Conservation (phyloP, 1,140 invertebrate species). For the Tribolium madens region DNA sequence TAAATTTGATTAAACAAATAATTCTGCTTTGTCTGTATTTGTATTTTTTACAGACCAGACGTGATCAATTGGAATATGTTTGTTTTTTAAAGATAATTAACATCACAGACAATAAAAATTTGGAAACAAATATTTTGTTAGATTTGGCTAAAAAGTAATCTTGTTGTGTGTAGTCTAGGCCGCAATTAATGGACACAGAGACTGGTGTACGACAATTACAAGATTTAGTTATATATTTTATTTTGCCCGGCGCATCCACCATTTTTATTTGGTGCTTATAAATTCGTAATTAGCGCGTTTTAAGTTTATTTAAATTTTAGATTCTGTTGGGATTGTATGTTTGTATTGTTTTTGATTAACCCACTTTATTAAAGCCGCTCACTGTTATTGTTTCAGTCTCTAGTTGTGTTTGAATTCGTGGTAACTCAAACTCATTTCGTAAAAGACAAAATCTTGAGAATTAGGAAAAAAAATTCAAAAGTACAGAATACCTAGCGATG, state of each 20-base stretch:
- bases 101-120: neutral
- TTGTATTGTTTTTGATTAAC: neutral
- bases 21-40: neutral
- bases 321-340: neutral
- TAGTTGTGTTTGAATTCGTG: neutral
- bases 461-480: neutral
- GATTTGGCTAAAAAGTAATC: neutral
- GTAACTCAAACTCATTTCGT: neutral
- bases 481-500: neutral
- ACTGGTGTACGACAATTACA: neutral
- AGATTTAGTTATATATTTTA: neutral
- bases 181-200: neutral
- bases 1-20: neutral
- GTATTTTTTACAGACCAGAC: neutral
- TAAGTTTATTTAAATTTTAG: neutral
- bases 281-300: neutral
- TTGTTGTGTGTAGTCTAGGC: neutral
- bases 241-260: neutral
- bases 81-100: neutral
- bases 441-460: conserved; percentile 3
- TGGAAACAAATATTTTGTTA: neutral
- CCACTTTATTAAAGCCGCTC: neutral
- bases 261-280: neutral
- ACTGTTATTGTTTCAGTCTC: neutral
- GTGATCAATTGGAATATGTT: neutral